phyloP scores from a whole-genome alignment of 2,888 invertebrate species.

The Endotricha flammealis region DNA sequence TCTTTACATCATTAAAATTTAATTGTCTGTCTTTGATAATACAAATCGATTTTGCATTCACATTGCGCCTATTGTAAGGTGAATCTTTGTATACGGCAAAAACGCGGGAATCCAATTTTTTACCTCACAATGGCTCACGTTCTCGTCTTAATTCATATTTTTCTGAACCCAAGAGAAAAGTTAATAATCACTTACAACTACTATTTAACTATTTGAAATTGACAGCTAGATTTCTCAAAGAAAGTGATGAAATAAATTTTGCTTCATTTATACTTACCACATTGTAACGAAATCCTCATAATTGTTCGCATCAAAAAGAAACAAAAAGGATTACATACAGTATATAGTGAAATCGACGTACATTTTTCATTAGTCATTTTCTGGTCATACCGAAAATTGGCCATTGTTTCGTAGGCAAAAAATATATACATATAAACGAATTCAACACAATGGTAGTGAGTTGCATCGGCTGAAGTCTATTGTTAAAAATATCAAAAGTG shows the following conservation, averaged over 20 bases:
- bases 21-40: slow-evolving; percentile 36
- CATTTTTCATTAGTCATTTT: slow-evolving; percentile 25
- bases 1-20: slow-evolving; percentile 25
- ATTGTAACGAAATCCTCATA: slow-evolving; percentile 38
- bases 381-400: slow-evolving; percentile 28
- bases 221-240: slow-evolving; percentile 31
- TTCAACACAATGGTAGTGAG: slow-evolving; percentile 41
- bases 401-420: slow-evolving; percentile 40
- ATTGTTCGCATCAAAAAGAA: slow-evolving; percentile 49
- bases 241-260: slow-evolving; percentile 32
- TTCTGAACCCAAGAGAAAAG: slow-evolving; percentile 55
- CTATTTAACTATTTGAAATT: slow-evolving; percentile 33
- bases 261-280: slow-evolving; percentile 48
- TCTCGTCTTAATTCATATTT: slow-evolving; percentile 30
- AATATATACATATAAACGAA: slow-evolving; percentile 34
- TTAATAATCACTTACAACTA: slow-evolving; percentile 34
- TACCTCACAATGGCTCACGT: slow-evolving; percentile 33
- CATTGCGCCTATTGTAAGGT: slow-evolving; percentile 35
- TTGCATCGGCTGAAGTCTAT: slow-evolving; percentile 33
- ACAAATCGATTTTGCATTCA: slow-evolving; percentile 26
- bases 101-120: slow-evolving; percentile 52
- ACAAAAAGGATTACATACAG: slow-evolving; percentile 38
- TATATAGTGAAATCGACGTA: slow-evolving; percentile 36
- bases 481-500: slow-evolving; percentile 27
- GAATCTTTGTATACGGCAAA: slow-evolving; percentile 27